Evolutionary conservation across 2,888 invertebrate genomes (phyloP), one percentile per base, ranked within the genome.

Genomic region (Hirtodrosophila duncani): DNA sequence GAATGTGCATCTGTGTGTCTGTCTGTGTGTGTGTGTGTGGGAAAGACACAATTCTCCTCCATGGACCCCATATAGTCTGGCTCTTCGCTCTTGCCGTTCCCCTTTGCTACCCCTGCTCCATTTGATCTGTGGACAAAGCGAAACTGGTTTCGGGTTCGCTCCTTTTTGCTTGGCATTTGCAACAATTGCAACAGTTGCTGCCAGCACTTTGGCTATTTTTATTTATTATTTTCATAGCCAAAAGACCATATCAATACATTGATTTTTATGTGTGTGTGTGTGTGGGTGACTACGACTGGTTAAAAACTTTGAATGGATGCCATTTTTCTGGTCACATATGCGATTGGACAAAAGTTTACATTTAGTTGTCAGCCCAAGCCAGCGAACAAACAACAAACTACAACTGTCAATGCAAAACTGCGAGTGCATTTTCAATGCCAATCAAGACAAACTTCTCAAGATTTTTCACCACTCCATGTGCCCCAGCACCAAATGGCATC

Each of bases 171-270:
- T 61, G 52, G 63, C 65, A 60, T 63, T 67, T 70, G 67, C 77
- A 74, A 56, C 79, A 71, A 64, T 59, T 71, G 80, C 72, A 67
- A 62, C 72, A 72, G 55, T 77, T 79, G 72, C 42, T 26, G 50
- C 42, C 39, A 14, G 26, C 21, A 10, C 21, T 27, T 61, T 59
- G 49, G 41, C 52, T 38, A 53, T 50, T 64, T 81, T 71, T 71
- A 75, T 75, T 75, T 71, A 77, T 80, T 71, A 61, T 80, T 77
- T 75, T 59, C 31, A 53, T 59, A 38, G 48, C 26, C 63, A 66
- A 69, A 65, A 53, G 57, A 81, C 66, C 56, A 72, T 69, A 69
- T 77, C 69, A 65, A 72, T 78, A 60, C 64, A 71, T 60, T 67
- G 63, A 61, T 61, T 63, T 69, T 37, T 49, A 37, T 55, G 45